phyloP scores from a whole-genome alignment of 1,140 invertebrate genomes.

The Zophobas atratus region DNA sequence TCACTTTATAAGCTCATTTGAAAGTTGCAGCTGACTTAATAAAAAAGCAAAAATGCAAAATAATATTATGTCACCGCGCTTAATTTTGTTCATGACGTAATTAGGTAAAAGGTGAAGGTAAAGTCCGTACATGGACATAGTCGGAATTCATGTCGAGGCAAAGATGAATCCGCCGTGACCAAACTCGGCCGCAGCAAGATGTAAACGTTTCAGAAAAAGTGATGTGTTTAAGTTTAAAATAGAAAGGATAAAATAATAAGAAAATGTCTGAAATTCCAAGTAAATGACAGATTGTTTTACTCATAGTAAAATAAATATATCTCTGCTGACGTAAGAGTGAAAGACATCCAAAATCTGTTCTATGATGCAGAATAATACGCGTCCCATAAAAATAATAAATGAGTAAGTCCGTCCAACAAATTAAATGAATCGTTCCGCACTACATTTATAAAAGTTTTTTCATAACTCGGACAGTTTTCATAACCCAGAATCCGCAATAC shows the following conservation, averaged over 20 bases:
- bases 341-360: background rate
- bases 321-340: background rate
- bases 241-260: conserved; percentile 19
- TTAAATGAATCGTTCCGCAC: background rate
- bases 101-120: too few species aligned
- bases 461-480: too few species aligned
- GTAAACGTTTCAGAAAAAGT: background rate
- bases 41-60: too few species aligned
- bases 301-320: conserved; percentile 23
- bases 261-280: conserved; percentile 5
- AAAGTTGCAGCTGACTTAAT: too few species aligned
- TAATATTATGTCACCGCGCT: too few species aligned
- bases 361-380: conserved; percentile 7
- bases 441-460: too few species aligned
- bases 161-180: too few species aligned
- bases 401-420: background rate
- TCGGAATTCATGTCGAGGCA: too few species aligned
- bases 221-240: conserved; percentile 20
- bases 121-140: too few species aligned
- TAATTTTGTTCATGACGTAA: too few species aligned
- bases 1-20: too few species aligned
- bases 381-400: conserved; percentile 38
- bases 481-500: background rate
- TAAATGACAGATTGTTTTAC: conserved; percentile 21
- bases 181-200: too few species aligned